Evolutionary conservation across 2,113 vertebrate species (phyloP), one percentile per base, ranked within the genome.

Genomic region (Semicossyphus pulcher): DNA sequence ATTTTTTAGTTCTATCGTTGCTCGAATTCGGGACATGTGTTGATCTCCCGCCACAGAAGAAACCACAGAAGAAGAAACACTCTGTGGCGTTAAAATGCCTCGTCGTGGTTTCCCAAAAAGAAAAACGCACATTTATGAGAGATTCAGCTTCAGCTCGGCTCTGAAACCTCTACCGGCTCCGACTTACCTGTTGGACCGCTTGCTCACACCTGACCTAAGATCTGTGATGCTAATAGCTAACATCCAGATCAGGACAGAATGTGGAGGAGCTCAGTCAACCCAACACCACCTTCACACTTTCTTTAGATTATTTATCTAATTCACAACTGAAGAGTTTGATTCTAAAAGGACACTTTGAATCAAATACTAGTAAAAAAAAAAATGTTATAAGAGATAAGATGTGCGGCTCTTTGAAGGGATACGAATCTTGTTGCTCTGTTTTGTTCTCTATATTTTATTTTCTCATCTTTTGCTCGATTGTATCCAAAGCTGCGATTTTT

Each of bases 161-260:
- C 56, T 51, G 48, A 39, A 66, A 44, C 68, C 29, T 23, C 11
- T 1, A n/a, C 51, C 10, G 16, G 16, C 54, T 53, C 37, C 0
- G 0, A 80, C 82, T 73, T 51, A 85, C 83, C 78, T 70, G 77
- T 31, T 23, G 0, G 10, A 53, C 36, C 15, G 1, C 57, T 26
- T 42, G 3, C 32, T 42, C 21, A 25, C 52, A 60, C 60, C 60
- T 54, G 70, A 67, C 36, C 39, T 2, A 11, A 53, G 26, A 14
- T 44, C 67, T 51, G 68, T 4, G 67, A 51, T 21, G 41, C 66
- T 29, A 16, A 31, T 31, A 37, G 7, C 42, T 39, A 5, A 47
- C 32, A 49, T 49, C 44, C 45, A n/a, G n/a, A n/a, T n/a, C n/a
- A 3, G 29, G 41, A 12, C 54, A 37, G 44, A 15, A n/a, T 32